phyloP scores from a whole-genome alignment of 2,888 invertebrate genomes.

The Phortica okadai region DNA sequence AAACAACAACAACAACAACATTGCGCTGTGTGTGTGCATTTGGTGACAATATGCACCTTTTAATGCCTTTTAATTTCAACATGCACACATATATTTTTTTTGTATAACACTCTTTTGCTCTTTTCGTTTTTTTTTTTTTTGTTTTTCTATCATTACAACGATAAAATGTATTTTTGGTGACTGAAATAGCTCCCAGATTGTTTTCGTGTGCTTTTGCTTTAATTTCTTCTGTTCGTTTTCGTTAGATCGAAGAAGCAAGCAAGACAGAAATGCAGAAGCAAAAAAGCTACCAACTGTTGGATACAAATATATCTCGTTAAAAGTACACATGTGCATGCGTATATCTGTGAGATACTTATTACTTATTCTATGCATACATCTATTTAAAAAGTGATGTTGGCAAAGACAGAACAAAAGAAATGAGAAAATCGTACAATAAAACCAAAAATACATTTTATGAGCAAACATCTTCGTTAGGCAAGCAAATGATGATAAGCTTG shows the following conservation, averaged over 20 bases:
- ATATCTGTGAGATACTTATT: constrained; percentile 37
- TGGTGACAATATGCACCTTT: constrained; percentile 59
- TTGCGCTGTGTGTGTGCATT: not conserved
- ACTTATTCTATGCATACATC: constrained; percentile 51
- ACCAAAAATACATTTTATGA: constrained; percentile 30
- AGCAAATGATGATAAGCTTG: not conserved
- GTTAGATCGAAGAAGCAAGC: constrained; percentile 41
- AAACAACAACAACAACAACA: not conserved
- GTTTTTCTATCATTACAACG: constrained; percentile 49
- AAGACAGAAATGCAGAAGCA: constrained; percentile 3
- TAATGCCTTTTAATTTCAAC: constrained; percentile 63
- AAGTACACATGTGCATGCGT: constrained; percentile 38
- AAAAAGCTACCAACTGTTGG: constrained; percentile 57
- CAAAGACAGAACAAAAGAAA: constrained; percentile 17
- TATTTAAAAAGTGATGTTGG: constrained; percentile 3
- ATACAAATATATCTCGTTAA: constrained; percentile 69
- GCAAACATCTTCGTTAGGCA: constrained; percentile 19
- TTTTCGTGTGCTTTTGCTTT: constrained; percentile 41
- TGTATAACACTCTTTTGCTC: constrained; percentile 24
- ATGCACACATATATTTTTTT: constrained; percentile 43
- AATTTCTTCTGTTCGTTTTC: not conserved
- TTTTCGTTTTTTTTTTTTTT: constrained; percentile 40
- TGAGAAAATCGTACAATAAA: constrained; percentile 28
- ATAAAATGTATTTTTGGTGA: constrained; percentile 74
- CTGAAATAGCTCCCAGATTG: constrained; percentile 72